Percentiles rank a stretch among this genome's conserved stretches.
phyloP scores from a whole-genome alignment of 2,113 vertebrate genomes.

The Lethenteron camtschaticum region DNA sequence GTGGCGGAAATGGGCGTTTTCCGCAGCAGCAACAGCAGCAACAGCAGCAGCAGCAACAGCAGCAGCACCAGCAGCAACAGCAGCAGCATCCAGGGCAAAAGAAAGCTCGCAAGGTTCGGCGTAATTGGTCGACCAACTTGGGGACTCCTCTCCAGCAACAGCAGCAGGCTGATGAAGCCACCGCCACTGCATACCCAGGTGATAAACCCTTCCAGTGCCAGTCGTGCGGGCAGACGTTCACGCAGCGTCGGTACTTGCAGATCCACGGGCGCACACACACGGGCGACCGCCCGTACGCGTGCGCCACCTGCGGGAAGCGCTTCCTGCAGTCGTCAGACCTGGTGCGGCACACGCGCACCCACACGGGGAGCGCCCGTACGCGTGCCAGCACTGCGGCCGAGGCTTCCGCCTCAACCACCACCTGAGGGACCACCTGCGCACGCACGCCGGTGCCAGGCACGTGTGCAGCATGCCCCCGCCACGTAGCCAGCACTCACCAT shows the following conservation, averaged over 20 bases:
- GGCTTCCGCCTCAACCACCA: constrained; percentile 4
- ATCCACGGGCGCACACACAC: constrained; percentile 4
- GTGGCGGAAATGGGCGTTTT: too few species aligned
- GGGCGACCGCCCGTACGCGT: constrained; percentile 2
- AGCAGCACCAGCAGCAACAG: too few species aligned
- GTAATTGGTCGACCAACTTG: too few species aligned
- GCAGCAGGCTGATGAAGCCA: too few species aligned
- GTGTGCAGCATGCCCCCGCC: too few species aligned
- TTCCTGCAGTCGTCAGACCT: background rate
- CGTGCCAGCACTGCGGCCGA: constrained; percentile 1
- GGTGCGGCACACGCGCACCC: constrained; percentile 4
- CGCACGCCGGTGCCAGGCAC: constrained; percentile 3
- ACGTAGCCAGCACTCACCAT: too few species aligned
- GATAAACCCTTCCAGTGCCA: background rate
- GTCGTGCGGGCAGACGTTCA: constrained; percentile 3
- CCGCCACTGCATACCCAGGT: too few species aligned
- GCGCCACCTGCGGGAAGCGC: constrained; percentile 1
- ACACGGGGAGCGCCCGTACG: constrained; percentile 6
- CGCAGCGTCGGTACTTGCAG: constrained; percentile 4
- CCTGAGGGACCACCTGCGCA: background rate
- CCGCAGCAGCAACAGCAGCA: too few species aligned
- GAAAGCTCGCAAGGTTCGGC: too few species aligned
- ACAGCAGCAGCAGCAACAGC: too few species aligned
- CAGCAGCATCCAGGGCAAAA: too few species aligned
- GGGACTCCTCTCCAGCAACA: too few species aligned